These are phyloP conservation scores for Archips xylosteana DNA, from an alignment of 2,888 invertebrate species.

Conservation along the genomic window DNA sequence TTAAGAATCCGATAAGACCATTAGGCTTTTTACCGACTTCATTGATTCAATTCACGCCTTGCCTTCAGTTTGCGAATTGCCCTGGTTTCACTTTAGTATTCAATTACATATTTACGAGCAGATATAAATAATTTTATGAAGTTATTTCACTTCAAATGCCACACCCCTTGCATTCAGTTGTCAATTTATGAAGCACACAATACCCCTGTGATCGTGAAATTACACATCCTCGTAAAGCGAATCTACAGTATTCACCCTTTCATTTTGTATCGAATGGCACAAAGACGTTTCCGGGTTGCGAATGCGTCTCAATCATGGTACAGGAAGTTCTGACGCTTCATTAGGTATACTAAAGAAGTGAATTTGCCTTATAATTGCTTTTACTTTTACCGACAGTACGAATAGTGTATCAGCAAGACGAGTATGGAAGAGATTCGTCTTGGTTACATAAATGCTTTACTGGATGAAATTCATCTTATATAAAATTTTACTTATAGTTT, in stretches of 20 bases:
- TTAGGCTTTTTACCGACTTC: too few relatives aligned
- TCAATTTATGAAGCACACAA: slow-evolving; percentile 41
- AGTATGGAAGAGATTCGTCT: background rate
- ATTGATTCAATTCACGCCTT: too few relatives aligned
- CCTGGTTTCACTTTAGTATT: too few relatives aligned
- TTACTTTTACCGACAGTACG: slow-evolving; percentile 66
- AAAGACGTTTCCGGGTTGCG: slow-evolving; percentile 79
- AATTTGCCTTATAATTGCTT: slow-evolving; percentile 64
- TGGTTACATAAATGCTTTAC: too few relatives aligned
- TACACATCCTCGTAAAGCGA: slow-evolving; percentile 47
- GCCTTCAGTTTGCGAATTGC: too few relatives aligned
- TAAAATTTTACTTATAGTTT: too few relatives aligned
- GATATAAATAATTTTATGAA: background rate
- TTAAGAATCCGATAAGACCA: background rate
- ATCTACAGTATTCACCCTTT: slow-evolving; percentile 66
- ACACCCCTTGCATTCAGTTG: slow-evolving; percentile 23
- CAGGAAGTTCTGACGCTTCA: slow-evolving; percentile 80
- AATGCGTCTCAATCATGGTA: slow-evolving; percentile 69
- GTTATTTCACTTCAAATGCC: slow-evolving; percentile 4
- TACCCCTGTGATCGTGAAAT: slow-evolving; percentile 61
- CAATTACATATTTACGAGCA: too few relatives aligned
- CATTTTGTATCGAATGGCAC: slow-evolving; percentile 58
- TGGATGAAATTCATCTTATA: too few relatives aligned
- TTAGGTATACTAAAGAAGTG: slow-evolving; percentile 66
- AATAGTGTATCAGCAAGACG: background rate